Evolutionary conservation across 2,888 invertebrate genomes (phyloP).

Genomic region (Phortica okadai): DNA sequence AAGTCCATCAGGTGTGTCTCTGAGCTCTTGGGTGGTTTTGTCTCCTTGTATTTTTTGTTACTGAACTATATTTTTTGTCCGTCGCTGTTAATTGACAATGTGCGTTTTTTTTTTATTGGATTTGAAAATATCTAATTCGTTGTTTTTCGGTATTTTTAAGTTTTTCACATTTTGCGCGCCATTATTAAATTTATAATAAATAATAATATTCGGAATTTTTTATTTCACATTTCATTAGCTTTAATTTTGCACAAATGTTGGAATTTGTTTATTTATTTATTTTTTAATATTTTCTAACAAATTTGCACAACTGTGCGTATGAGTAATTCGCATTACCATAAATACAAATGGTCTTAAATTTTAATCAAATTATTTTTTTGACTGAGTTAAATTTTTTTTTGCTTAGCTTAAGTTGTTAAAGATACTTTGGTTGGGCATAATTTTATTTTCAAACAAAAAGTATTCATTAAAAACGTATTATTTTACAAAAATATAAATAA

Average conservation of each 20-base stretch:
- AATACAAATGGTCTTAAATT: too few species aligned
- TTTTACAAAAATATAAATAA: not conserved
- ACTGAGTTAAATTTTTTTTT: not conserved
- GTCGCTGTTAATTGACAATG: conserved; percentile 59
- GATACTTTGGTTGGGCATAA: not conserved
- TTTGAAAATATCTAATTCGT: not conserved
- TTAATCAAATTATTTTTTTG: not conserved
- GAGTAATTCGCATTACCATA: conserved; percentile 52
- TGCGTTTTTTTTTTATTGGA: conserved; percentile 1
- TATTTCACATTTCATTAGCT: too few species aligned
- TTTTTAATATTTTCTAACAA: too few species aligned
- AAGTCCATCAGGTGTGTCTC: conserved; percentile 29
- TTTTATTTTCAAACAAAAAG: not conserved
- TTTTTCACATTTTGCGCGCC: not conserved
- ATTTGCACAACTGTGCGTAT: conserved; percentile 61
- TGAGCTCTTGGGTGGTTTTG: not conserved
- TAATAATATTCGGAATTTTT: too few species aligned
- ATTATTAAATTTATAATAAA: too few species aligned
- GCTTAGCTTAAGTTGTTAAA: not conserved
- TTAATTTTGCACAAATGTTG: too few species aligned
- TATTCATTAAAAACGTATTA: not conserved
- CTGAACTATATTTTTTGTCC: not conserved
- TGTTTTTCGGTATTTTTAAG: not conserved
- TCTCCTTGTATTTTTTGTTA: not conserved
- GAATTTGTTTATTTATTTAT: too few species aligned